phyloP scores from a whole-genome alignment of 2,797 vertebrate species.

The Spizella passerina region DNA sequence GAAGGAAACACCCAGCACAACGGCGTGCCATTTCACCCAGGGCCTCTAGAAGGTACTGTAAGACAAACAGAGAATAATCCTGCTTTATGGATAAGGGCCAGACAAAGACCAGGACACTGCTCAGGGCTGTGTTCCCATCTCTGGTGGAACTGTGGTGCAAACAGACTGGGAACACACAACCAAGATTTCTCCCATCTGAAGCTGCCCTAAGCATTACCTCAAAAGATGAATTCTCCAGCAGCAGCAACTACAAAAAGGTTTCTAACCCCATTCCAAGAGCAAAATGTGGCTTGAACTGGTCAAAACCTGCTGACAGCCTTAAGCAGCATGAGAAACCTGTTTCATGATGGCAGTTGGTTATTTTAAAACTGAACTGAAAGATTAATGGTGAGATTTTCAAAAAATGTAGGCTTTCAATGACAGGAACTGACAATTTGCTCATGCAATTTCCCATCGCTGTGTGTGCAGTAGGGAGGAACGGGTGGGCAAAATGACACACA shows the following conservation, averaged over 20 bases:
- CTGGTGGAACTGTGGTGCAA: not conserved
- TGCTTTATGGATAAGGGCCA: not conserved
- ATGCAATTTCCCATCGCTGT: slow-evolving; percentile 61
- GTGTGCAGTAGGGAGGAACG: slow-evolving; percentile 27
- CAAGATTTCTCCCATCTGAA: not conserved
- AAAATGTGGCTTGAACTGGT: slow-evolving; percentile 26
- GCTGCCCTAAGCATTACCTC: slow-evolving; percentile 23
- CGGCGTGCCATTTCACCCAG: not conserved
- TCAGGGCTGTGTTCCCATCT: not conserved
- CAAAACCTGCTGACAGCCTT: slow-evolving; percentile 63
- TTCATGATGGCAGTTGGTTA: slow-evolving; percentile 63
- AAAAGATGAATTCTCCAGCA: slow-evolving; percentile 21
- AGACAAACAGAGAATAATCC: slow-evolving; percentile 18
- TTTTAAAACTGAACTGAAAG: slow-evolving; percentile 68
- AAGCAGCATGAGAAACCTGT: slow-evolving; percentile 60
- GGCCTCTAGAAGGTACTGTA: slow-evolving; percentile 50
- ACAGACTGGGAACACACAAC: not conserved
- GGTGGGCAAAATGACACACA: slow-evolving; percentile 21
- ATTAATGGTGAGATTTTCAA: slow-evolving; percentile 63
- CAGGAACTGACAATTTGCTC: slow-evolving; percentile 65
- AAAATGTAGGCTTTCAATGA: slow-evolving; percentile 48
- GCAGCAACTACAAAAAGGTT: not conserved
- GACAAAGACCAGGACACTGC: not conserved
- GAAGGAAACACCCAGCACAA: not conserved
- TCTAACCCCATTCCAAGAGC: slow-evolving; percentile 2